These are phyloP conservation scores for Babyrousa celebensis DNA, from an alignment of 2,797 vertebrate species.

Conservation along the genomic window DNA sequence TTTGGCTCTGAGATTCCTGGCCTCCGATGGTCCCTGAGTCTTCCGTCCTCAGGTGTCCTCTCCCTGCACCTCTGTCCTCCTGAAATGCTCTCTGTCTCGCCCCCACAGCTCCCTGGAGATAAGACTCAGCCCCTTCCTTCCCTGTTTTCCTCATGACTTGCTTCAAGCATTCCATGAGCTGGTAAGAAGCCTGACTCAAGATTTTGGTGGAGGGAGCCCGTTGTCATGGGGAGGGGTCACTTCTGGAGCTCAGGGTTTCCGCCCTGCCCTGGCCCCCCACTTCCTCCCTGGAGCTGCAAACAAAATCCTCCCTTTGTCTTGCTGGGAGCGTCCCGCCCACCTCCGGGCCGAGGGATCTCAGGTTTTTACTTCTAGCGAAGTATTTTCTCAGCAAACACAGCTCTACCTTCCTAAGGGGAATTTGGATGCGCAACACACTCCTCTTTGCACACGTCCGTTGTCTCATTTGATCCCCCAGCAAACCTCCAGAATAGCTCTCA, in stretches of 20 bases:
- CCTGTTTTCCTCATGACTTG: slow-evolving; percentile 47
- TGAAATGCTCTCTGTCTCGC: not conserved
- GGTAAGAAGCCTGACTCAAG: slow-evolving; percentile 58
- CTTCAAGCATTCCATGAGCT: not conserved
- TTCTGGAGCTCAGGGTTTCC: slow-evolving; percentile 60
- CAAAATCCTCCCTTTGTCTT: slow-evolving; percentile 84
- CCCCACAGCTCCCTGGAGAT: not conserved
- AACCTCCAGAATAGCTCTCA: not conserved
- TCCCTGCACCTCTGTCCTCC: not conserved
- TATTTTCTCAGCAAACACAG: slow-evolving; percentile 63
- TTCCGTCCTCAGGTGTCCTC: not conserved
- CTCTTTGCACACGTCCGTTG: not conserved
- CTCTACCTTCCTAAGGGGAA: slow-evolving; percentile 9
- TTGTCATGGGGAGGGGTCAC: slow-evolving; percentile 3
- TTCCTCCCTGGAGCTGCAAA: slow-evolving; percentile 79
- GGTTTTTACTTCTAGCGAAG: slow-evolving; percentile 37
- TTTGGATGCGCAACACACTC: not conserved
- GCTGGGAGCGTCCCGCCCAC: slow-evolving; percentile 30
- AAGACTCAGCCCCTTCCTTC: not conserved
- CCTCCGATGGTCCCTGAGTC: not conserved
- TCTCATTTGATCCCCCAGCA: not conserved
- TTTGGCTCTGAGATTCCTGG: not conserved
- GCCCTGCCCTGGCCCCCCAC: slow-evolving; percentile 37
- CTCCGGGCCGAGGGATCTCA: not conserved
- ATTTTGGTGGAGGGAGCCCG: not conserved